Base-by-base conservation (phyloP, 2,113 vertebrate species). In the Rattus rattus region DNA sequence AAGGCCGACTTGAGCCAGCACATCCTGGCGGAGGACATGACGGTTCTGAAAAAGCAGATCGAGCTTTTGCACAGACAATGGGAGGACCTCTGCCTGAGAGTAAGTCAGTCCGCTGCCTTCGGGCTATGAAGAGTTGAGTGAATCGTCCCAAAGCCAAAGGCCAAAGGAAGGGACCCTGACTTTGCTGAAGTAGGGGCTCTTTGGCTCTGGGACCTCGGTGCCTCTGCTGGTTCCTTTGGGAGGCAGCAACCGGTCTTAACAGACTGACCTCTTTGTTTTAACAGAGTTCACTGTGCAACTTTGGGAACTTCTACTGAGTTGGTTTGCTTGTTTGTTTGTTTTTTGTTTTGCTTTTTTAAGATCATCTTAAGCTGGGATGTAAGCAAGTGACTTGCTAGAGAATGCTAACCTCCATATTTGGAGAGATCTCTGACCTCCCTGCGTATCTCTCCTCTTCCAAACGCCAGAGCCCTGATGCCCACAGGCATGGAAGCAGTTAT, bases 41-140 rank as follows among this genome's bases (percentile, higher is more conserved):
- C 99, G 98, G 98, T 99, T 96, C 98, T 99, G 92, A 97, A 99
- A 97, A 99, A 99, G 96, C 99, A 99, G 96, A 99, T 99, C 47
- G 99, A 99, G 49, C 98, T 99, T 83, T 96, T 99, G 95, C 99
- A 99, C 98, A 95, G 98, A 93, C 99, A 99, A 95, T 99, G 99
- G 99, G 99, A 99, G 97, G 99, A 99, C 88, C 98, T 99, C 63
- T 99, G 98, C 95, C 79, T 98, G 12, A 87, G 98, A 87, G 99
- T 99, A 75, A 99, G 99, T 98, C 67, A 7, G 4, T 16, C 0
- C 14, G 70, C 93, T 81, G 77, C 94, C 20, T 84, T 69, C 70
- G 0, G 63, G 88, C 70, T 36, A 14, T 2, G 43, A 33, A 56
- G 54, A 59, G 54, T 36, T 69, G 33, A 90, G 26, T 33, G 91